Conservation (phyloP, 2,888 invertebrate species). For the Neoascia interrupta region DNA sequence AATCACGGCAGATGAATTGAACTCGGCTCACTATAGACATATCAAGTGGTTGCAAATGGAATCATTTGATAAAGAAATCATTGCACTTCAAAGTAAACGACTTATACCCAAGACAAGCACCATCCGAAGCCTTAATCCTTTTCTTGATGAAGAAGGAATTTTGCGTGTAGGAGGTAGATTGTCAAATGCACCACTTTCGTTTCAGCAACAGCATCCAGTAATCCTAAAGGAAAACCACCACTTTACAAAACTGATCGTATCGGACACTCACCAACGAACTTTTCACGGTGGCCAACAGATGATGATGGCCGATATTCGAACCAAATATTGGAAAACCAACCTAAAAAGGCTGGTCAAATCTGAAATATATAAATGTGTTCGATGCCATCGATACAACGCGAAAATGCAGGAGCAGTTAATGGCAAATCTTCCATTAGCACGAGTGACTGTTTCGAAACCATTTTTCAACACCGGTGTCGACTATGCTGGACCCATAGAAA, state of each 20-base stretch:
- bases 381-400: not conserved
- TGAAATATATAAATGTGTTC: no score
- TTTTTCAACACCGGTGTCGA: conserved; percentile 10
- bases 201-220: no score
- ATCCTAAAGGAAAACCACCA: no score
- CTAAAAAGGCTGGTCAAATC: no score
- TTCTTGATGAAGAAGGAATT: conserved; percentile 5
- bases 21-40: not conserved
- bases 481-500: conserved; percentile 13
- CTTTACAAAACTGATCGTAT: no score
- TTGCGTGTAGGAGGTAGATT: conserved; percentile 15
- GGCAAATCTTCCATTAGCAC: not conserved
- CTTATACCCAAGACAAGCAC: not conserved
- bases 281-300: not conserved
- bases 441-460: not conserved
- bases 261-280: not conserved
- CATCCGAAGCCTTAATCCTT: not conserved
- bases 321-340: no score
- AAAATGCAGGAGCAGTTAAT: not conserved
- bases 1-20: not conserved
- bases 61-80: not conserved
- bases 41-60: not conserved
- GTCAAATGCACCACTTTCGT: no score
- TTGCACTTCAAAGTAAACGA: not conserved
- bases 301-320: not conserved